Evolutionary conservation across 2,888 invertebrate species (phyloP).

Genomic region (Xiphydria camelus): DNA sequence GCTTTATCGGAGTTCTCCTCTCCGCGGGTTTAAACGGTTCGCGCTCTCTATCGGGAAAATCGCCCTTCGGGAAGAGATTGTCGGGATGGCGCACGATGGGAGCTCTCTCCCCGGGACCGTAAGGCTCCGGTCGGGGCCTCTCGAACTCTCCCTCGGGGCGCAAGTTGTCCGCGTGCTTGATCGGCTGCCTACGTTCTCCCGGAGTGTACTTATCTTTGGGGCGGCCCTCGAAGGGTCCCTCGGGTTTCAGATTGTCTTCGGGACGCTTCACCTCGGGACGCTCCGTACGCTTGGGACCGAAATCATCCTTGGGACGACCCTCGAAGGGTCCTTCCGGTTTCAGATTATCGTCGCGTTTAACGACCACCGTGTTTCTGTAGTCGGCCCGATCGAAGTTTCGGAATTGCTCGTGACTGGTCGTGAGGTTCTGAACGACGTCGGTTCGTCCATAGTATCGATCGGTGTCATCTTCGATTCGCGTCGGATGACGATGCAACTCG

Average conservation of each 20-base stretch:
- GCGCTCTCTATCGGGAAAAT: constrained; percentile 43
- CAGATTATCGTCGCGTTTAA: constrained; percentile 39
- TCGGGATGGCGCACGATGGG: constrained; percentile 48
- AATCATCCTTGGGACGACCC: constrained; percentile 41
- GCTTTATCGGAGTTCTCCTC: constrained; percentile 53
- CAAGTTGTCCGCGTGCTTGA: constrained; percentile 52
- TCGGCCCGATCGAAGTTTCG: constrained; percentile 66
- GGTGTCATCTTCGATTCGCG: constrained; percentile 72
- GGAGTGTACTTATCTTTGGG: constrained; percentile 31
- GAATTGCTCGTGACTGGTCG: constrained; percentile 72
- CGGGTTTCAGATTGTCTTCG: constrained; percentile 60
- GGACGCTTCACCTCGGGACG: constrained; percentile 60
- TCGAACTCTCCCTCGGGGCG: constrained; percentile 60
- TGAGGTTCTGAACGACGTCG: constrained; percentile 66
- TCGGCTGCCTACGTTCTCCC: constrained; percentile 64
- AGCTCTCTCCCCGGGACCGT: constrained; percentile 54
- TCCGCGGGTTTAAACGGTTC: constrained; percentile 57
- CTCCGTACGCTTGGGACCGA: constrained; percentile 59
- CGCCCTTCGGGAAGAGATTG: constrained; percentile 59
- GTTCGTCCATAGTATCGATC: constrained; percentile 44
- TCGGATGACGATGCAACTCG: constrained; percentile 64
- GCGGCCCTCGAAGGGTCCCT: constrained; percentile 62
- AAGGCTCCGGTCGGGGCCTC: constrained; percentile 53
- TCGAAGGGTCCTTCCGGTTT: constrained; percentile 62
- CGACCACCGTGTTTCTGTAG: constrained; percentile 46